Evolutionary conservation across 2,113 vertebrate genomes (phyloP).

Genomic region (Poicephalus meyeri): DNA sequence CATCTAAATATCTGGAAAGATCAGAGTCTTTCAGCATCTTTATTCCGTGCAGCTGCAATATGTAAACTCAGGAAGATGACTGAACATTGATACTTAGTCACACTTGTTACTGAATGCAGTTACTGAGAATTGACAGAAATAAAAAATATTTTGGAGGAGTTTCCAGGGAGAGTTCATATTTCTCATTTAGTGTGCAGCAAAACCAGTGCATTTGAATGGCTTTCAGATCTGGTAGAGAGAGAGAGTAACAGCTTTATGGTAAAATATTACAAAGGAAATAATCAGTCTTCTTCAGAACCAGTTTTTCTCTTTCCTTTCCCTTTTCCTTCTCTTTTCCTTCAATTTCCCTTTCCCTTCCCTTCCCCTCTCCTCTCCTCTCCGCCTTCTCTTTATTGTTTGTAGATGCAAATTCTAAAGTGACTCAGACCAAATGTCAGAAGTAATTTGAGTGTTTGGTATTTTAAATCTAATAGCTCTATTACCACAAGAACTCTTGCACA

Average conservation of each 20-base stretch:
- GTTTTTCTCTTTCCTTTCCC: background rate
- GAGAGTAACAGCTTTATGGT: constrained; percentile 9
- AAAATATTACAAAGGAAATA: constrained; percentile 31
- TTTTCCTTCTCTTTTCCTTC: background rate
- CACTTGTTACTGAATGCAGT: constrained; percentile 3
- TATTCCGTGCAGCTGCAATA: constrained; percentile 29
- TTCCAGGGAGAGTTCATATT: constrained; percentile 36
- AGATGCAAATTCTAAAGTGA: constrained; percentile 30
- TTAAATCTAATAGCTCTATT: constrained; percentile 25
- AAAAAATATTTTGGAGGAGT: constrained; percentile 35
- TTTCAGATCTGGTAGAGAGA: constrained; percentile 11
- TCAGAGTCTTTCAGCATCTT: background rate
- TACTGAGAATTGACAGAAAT: constrained; percentile 18
- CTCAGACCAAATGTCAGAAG: constrained; percentile 36
- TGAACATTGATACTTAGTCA: constrained; percentile 29
- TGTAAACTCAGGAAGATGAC: constrained; percentile 6
- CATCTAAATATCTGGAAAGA: background rate
- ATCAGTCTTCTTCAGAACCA: constrained; percentile 18
- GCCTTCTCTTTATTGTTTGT: background rate
- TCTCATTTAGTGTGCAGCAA: constrained; percentile 28
- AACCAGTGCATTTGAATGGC: background rate
- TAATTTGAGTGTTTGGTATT: constrained; percentile 26
- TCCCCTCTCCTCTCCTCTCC: background rate
- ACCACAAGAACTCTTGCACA: background rate
- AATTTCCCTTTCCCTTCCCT: too few species aligned